Evolutionary conservation across 2,888 invertebrate species (phyloP).

Genomic region (Rhogogaster chlorosoma): DNA sequence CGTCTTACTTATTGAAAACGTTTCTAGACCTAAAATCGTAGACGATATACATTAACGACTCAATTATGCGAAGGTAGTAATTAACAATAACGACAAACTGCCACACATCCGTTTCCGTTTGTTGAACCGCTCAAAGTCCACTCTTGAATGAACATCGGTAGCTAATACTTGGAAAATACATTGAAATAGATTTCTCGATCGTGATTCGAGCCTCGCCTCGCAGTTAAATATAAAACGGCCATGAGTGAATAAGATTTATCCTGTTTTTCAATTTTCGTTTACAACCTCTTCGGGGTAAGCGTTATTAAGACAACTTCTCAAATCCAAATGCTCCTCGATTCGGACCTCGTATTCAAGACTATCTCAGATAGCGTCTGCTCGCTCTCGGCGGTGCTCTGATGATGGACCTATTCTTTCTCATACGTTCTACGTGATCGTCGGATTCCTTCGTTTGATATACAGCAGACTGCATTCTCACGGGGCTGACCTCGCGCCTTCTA

Average conservation of each 20-base stretch:
- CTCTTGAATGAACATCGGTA: neutral
- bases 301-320: neutral
- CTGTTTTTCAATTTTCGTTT: neutral
- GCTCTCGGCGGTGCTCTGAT: neutral
- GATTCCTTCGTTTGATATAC: neutral
- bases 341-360: neutral
- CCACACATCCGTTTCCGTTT: constrained; percentile 14
- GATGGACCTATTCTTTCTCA: constrained; percentile 19
- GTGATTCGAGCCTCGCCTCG: neutral
- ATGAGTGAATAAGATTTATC: neutral
- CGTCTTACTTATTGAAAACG: neutral
- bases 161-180: neutral
- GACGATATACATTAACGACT: neutral
- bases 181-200: neutral
- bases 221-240: neutral
- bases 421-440: neutral
- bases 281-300: neutral
- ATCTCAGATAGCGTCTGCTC: neutral
- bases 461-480: neutral
- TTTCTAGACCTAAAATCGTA: neutral
- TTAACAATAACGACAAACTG: constrained; percentile 14
- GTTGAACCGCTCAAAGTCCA: neutral
- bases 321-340: neutral
- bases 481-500: neutral
- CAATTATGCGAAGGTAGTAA: neutral